Base-by-base conservation (phyloP, 2,797 vertebrate genomes). In the Hoplostethus mediterraneus region DNA sequence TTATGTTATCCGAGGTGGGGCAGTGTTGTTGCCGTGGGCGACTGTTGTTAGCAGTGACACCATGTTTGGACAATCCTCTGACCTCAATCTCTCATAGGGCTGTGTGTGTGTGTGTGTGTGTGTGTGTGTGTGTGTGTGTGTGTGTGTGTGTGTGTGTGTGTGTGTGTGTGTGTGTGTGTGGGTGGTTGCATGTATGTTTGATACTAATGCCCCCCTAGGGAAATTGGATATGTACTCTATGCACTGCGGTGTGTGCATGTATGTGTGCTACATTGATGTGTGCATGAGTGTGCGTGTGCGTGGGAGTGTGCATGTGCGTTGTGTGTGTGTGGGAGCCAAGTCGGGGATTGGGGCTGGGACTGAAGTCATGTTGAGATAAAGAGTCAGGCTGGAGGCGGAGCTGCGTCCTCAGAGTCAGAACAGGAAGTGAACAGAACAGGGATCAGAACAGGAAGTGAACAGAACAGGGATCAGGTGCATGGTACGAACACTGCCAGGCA, bases 61-160 rank as follows among this genome's bases (percentile, higher is more conserved):
- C 31, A 6, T 63, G 59, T 69, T 75, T 73, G 48, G 55, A 52
- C 67, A 81, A 77, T 75, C 63, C 58, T 13, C 56, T 87, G 80
- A 80, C 85, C 77, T 79, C 52, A 31, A 45, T 66, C 38, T 28
- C 38, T 38, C 12, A 4, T 36, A 8, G 13, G 17, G 40, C 3
- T 16, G 47, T 54, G n/a, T 55, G 38, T 44, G 30, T 53, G 3
- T 47, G 8, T 62, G 51, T 53, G 7, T 0, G 0, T 30, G 54
- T 16, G 21, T 30, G 44, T 63, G 25, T 36, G 60, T 36, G 45
- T 12, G 45, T n/a, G 58, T 45, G 58, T 61, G 58, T 28, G 40
- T 45, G 9, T 45, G 40, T 61, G 40, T 45, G 57, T 45, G 21
- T 61, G 59, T 47, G 17, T 31, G 59, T 47, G 59, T 55, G 58